Percentiles rank a stretch among this genome's conserved stretches.
These are phyloP conservation scores for Ladona fulva DNA, from an alignment of 1,140 invertebrate genomes.

Conservation along the genomic window DNA sequence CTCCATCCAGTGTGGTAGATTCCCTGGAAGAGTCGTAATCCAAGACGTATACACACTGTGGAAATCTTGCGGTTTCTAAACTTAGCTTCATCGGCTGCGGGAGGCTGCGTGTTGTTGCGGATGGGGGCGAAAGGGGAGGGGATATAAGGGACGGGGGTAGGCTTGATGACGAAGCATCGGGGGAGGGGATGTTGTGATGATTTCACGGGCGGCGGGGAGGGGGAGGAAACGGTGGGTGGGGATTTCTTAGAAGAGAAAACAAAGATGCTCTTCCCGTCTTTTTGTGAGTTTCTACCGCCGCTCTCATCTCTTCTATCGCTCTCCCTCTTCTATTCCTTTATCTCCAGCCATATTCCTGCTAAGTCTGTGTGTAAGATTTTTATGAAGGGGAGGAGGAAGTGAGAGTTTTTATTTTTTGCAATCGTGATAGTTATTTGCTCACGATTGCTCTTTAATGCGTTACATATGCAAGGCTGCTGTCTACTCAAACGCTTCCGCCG, in stretches of 20 bases:
- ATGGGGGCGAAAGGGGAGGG: background rate
- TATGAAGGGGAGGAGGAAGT: background rate
- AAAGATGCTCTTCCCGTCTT: constrained; percentile 8
- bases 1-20: constrained; percentile 7
- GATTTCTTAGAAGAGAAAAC: constrained; percentile 6
- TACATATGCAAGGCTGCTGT: too few species aligned
- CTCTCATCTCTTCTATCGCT: background rate
- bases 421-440: too few species aligned
- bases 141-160: background rate
- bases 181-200: constrained; percentile 2
- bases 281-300: background rate
- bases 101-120: constrained; percentile 1
- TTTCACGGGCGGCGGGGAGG: background rate
- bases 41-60: constrained; percentile 1
- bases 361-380: background rate
- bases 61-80: constrained; percentile 9
- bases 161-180: background rate
- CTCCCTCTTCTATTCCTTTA: background rate
- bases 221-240: background rate
- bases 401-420: too few species aligned
- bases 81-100: constrained; percentile 1
- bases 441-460: too few species aligned
- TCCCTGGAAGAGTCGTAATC: constrained; percentile 7
- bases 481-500: too few species aligned
- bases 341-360: background rate